Evolutionary conservation across 2,797 vertebrate genomes (phyloP).

Genomic region (Malurus splendens): DNA sequence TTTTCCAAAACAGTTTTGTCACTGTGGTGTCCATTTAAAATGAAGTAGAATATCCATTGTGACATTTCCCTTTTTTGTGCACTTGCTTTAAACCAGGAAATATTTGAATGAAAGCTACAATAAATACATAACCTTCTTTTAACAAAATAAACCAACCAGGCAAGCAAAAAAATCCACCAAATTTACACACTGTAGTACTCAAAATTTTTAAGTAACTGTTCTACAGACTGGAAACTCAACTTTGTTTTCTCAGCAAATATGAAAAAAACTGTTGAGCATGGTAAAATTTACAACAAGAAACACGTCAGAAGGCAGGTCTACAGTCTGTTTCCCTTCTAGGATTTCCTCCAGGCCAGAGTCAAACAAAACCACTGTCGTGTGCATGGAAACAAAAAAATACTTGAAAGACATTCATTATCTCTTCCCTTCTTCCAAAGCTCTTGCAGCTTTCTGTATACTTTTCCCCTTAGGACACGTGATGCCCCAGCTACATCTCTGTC

Average conservation of each 20-base stretch:
- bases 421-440: neutral
- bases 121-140: neutral
- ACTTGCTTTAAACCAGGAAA: constrained; percentile 33
- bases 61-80: constrained; percentile 43
- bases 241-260: neutral
- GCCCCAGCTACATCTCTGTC: neutral
- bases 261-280: neutral
- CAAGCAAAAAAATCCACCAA: neutral
- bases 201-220: neutral
- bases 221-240: neutral
- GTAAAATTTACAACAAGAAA: neutral
- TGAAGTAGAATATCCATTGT: constrained; percentile 40
- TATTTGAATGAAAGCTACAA: neutral
- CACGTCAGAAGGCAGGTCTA: neutral
- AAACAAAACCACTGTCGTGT: neutral
- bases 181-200: neutral
- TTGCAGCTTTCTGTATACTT: neutral
- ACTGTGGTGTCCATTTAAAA: constrained; percentile 5
- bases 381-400: neutral
- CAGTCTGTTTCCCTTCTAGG: neutral
- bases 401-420: neutral
- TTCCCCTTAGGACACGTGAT: neutral
- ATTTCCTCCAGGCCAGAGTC: neutral
- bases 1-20: constrained; percentile 32
- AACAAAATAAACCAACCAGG: neutral